Evolutionary conservation across 2,888 invertebrate species (phyloP).

Genomic region (Eumerus sabulonum): DNA sequence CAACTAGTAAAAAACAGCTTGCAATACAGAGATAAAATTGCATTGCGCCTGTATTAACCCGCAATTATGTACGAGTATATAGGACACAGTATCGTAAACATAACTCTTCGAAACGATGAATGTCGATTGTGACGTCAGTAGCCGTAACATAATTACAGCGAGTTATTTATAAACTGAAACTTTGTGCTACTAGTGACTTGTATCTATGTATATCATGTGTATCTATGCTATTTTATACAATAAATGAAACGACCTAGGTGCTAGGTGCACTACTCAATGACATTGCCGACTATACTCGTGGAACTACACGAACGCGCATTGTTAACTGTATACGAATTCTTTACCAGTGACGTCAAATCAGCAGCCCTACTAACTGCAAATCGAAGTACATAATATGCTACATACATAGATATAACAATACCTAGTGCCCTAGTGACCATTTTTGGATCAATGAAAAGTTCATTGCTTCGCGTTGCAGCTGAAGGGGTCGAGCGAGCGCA

Average conservation of each 20-base stretch:
- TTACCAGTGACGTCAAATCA: conserved; percentile 61
- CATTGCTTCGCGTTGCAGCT: conserved; percentile 65
- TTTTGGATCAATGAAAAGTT: conserved; percentile 70
- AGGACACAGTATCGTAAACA: conserved; percentile 27
- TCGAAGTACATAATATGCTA: conserved; percentile 45
- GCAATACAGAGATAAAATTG: no score
- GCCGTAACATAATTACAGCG: conserved; percentile 64
- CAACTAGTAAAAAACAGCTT: no score
- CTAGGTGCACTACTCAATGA: conserved; percentile 58
- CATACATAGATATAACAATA: conserved; percentile 48
- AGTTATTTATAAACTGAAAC: conserved; percentile 55
- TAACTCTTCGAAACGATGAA: conserved; percentile 53
- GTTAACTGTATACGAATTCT: conserved; percentile 37
- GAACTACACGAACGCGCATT: conserved; percentile 49
- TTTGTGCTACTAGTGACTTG: conserved; percentile 38
- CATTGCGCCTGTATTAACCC: no score
- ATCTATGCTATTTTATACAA: conserved; percentile 3
- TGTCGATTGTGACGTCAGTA: conserved; percentile 68
- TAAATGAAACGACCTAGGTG: conserved; percentile 49
- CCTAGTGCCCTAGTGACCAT: conserved; percentile 68
- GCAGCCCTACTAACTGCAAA: conserved; percentile 36
- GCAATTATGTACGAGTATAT: no score
- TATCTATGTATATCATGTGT: conserved; percentile 8
- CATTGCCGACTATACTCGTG: conserved; percentile 44
- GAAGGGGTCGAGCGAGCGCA: conserved; percentile 26